Base-by-base conservation (phyloP, 2,797 vertebrate species). In the Chiloscyllium punctatum region DNA sequence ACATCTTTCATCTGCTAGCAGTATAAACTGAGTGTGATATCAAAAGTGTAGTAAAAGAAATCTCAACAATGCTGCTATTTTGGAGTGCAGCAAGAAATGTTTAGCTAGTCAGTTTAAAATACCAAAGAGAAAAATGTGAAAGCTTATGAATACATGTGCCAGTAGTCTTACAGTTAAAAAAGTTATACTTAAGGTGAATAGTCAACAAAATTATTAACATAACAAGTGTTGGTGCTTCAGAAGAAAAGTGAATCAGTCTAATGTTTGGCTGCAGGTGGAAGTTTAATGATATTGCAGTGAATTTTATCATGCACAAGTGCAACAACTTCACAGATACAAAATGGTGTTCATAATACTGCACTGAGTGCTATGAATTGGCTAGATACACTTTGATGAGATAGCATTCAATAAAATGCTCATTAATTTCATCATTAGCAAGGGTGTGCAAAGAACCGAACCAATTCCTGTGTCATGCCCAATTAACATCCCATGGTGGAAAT, bases 391-490 rank as follows among this genome's bases (percentile, higher is more conserved):
- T 98, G 98, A 98, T 98, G 98, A 98, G 98, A 98, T 98, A 98
- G 98, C 98, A 97, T 98, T 98, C 98, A 98, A 98, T 98, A 98
- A 98, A 98, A 98, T 98, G 98, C 98, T 98, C 98, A 98, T 98
- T 98, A 99, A 98, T 98, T 98, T 98, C 98, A 98, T 98, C 98
- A 98, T 98, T 98, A 98, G 98, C 97, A 97, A 97, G 98, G 98
- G 98, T 98, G 98, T 98, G 98, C 98, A 98, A 98, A 98, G 98
- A 98, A 98, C 98, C 98, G 98, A 98, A 98, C 98, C 98, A 98
- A 98, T 99, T 98, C 98, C 98, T 98, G 98, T 99, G 99, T 99
- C 99, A 99, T 97, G 98, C 98, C 98, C 99, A 99, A 99, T 99
- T 99, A 99, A 98, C 98, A 98, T 99, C 98, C 98, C 98, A 98